Conservation (phyloP, 1,140 invertebrate species). For the Schmidtea mediterranea region DNA sequence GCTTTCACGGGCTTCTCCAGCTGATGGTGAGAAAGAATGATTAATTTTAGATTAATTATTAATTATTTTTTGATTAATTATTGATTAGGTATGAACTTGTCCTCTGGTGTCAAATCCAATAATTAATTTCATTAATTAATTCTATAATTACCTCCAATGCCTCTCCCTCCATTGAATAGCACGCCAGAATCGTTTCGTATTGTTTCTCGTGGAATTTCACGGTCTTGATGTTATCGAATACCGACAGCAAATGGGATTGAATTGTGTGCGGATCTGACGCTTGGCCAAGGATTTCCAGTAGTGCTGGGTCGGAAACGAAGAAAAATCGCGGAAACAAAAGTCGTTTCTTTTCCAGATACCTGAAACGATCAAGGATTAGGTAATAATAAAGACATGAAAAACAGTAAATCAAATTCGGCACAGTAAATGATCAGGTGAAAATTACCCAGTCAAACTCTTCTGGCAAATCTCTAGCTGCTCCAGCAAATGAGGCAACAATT, state of each 20-base stretch:
- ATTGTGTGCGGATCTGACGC: conserved; percentile 90
- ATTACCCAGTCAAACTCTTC: conserved; percentile 66
- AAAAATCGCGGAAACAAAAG: conserved; percentile 89
- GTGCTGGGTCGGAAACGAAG: conserved; percentile 82
- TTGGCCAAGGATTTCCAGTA: conserved; percentile 80
- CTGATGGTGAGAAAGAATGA: conserved; percentile 26
- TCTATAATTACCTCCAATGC: conserved; percentile 37
- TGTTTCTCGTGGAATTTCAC: conserved; percentile 80
- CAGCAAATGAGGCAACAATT: conserved; percentile 67
- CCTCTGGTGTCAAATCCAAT: no score
- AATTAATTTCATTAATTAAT: not conserved
- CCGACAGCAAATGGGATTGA: conserved; percentile 65
- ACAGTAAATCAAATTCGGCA: conserved; percentile 23
- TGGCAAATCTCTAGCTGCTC: conserved; percentile 86
- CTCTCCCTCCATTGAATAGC: conserved; percentile 74
- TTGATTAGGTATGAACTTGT: no score
- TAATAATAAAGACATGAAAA: conserved; percentile 18
- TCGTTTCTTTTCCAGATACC: conserved; percentile 77
- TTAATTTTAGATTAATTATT: no score
- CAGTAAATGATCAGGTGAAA: conserved; percentile 16
- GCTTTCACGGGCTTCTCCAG: conserved; percentile 58
- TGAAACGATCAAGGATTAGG: conserved; percentile 77
- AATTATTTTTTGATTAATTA: no score
- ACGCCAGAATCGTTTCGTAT: conserved; percentile 74
- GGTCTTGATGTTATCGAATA: conserved; percentile 74